Conservation (phyloP, 1,140 invertebrate genomes). For the Tribolium madens region DNA sequence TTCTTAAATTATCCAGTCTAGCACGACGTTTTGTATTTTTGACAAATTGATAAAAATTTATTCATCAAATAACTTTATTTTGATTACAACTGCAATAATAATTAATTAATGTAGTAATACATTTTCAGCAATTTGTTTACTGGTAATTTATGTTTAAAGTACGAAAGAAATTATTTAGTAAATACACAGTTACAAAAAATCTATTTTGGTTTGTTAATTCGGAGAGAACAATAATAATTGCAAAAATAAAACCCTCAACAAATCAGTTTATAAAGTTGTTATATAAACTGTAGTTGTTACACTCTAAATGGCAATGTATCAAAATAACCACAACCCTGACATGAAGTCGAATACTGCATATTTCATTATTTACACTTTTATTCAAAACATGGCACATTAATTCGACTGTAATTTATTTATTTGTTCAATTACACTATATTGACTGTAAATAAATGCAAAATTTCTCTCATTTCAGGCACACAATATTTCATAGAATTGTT, state of each 20-base stretch:
- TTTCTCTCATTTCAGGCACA: background rate
- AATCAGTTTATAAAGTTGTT: constrained; percentile 34
- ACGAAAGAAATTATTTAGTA: background rate
- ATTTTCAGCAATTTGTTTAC: background rate
- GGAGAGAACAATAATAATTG: background rate
- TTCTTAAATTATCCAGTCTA: background rate
- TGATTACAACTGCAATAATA: background rate
- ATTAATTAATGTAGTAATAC: background rate
- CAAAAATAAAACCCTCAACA: constrained; percentile 23
- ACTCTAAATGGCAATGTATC: constrained; percentile 36
- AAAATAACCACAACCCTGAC: constrained; percentile 28
- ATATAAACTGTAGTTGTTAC: constrained; percentile 34
- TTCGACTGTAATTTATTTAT: constrained; percentile 34
- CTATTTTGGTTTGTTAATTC: background rate
- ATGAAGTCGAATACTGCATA: constrained; percentile 13
- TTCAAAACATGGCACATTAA: constrained; percentile 14
- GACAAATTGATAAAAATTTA: background rate
- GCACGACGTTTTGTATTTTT: background rate
- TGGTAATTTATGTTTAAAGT: background rate
- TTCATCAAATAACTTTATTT: background rate
- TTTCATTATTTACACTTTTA: constrained; percentile 26
- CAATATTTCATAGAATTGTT: background rate
- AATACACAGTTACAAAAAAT: background rate
- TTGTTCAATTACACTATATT: constrained; percentile 29
- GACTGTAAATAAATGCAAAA: constrained; percentile 17